Base-by-base conservation (phyloP, 2,113 vertebrate genomes). In the Malurus elegans region DNA sequence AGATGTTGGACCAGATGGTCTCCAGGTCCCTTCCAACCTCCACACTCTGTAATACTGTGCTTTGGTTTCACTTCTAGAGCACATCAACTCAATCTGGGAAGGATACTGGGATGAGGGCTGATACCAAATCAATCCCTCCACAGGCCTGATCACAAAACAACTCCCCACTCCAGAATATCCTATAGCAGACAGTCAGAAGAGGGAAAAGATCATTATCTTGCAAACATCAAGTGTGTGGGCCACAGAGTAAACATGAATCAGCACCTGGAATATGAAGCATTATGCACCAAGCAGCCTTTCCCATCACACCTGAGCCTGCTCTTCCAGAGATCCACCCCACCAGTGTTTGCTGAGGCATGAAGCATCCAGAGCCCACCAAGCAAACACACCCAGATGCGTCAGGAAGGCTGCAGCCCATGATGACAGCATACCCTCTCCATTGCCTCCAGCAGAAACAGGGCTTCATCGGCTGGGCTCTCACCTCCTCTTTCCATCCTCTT, bases 191-290 rank as follows among this genome's bases (percentile, higher is more conserved):
- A 31, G 18, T 23, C 32, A 14, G 23, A 56, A 47, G 24, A 57
- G n/a, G 23, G 28, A 65, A 85, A 40, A 74, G 7, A 29, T 17
- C 7, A 6, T 34, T 86, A 58, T 74, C 42, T 66, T 50, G 16
- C 1, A 5, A 20, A 19, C 61, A 31, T 19, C 19, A 34, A 10
- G 13, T 20, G 12, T 4, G 2, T 4, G 16, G 8, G 14, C 3
- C 3, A 13, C 14, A 25, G 8, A 75, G 25, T 5, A 4, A 29
- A 12, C 47, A 40, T 4, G 5, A 48, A 23, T 18, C 34, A 2
- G 10, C 25, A 25, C 20, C 36, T 50, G 16, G 25, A 86, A 34
- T 11, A 48, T 25, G 56, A 5, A 19, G 66, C 14, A 44, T 11
- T 10, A 28, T 51, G 50, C 50, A 51, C 50, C 15, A 1, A n/a